Base-by-base conservation (phyloP, 2,797 vertebrate species). In the Salmo trutta region DNA sequence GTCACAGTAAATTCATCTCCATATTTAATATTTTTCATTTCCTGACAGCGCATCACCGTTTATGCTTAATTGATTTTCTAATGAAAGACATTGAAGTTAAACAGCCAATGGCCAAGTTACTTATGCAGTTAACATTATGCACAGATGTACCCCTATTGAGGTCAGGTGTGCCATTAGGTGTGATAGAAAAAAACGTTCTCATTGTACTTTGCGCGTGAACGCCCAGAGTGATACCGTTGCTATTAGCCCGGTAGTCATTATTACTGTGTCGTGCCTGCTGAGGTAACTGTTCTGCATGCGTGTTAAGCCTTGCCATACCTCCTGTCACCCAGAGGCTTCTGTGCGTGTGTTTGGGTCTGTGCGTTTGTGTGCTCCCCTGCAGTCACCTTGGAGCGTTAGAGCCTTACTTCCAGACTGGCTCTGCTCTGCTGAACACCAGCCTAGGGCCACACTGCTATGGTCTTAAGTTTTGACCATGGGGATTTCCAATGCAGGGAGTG, bases 281-380 rank as follows among this genome's bases (percentile, higher is more conserved):
- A 75, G 36, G 69, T 62, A 70, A 16, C 59, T 24, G 41, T 5
- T 62, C 17, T n/a, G 52, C 27, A 19, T 56, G 41, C 29, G n/a
- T 53, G 21, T 73, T 4, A 21, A 33, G 71, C 24, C 77, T 81
- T 65, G 71, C 68, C 73, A 79, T 75, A 75, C 71, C 54, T 77
- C 31, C 12, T n/a, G 76, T 85, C 73, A 74, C 29, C 75, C 27
- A 73, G 74, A 80, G 76, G 81, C 81, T 85, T 59, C 19, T 19
- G 19, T 27, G 59, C 0, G 59, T 64, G 21, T 10, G 3, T 21
- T 3, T 10, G 59, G 21, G 59, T 12, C 8, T 21, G 41, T 62
- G 21, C 7, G 59, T 12, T 8, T 64, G 19, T 54, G 14, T 53
- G 66, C 68, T 77, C 47, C 65, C 53, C 71, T 47, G n/a, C 59